Percentiles rank a stretch among this genome's conserved stretches.
Conservation (phyloP, 2,113 vertebrate species). For the Phainopepla nitens region DNA sequence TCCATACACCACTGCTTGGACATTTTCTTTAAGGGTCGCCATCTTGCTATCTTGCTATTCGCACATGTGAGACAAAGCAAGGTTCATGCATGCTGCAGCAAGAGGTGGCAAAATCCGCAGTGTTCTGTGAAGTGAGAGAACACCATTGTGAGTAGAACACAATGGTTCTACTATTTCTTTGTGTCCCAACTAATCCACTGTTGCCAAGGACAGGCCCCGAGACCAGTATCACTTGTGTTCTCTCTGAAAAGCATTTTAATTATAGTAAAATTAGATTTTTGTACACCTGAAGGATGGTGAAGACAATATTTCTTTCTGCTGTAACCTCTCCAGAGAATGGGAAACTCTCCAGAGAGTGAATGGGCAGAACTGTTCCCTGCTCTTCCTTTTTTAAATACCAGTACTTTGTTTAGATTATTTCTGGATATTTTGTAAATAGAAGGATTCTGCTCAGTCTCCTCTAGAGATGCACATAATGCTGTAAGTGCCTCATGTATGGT, state of each 20-base stretch:
- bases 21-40: not conserved
- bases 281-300: not conserved
- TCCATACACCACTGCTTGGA: too few species aligned
- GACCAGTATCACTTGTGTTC: not conserved
- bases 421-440: not conserved
- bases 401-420: not conserved
- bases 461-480: not conserved
- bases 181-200: not conserved
- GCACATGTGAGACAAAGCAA: not conserved
- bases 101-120: not conserved
- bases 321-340: not conserved
- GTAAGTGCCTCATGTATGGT: not conserved
- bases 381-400: not conserved
- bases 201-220: not conserved
- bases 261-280: not conserved
- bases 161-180: not conserved
- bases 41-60: not conserved
- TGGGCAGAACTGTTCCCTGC: not conserved
- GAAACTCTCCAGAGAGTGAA: not conserved
- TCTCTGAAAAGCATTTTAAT: not conserved
- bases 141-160: too few species aligned
- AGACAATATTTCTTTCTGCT: not conserved
- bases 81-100: not conserved
- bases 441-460: not conserved
- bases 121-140: not conserved